Percentiles rank a stretch among this genome's conserved stretches.
Evolutionary conservation across 2,888 invertebrate genomes (phyloP).

Genomic region (Cerceris rybyensis): DNA sequence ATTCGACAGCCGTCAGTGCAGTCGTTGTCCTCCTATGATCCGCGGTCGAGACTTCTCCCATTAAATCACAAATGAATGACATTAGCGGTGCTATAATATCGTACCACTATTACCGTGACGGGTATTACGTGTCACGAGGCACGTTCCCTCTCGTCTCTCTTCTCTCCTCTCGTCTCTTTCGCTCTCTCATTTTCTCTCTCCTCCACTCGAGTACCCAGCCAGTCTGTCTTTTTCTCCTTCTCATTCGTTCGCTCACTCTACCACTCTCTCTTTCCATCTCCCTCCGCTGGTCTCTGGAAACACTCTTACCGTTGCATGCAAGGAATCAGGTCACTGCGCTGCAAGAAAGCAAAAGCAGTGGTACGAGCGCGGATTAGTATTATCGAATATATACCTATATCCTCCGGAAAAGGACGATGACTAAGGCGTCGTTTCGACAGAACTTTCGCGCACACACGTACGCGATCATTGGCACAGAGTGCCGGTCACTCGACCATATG

Average conservation of each 20-base stretch:
- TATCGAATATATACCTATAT: slow-evolving; percentile 73
- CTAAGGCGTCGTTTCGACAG: slow-evolving; percentile 71
- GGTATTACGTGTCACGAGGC: slow-evolving; percentile 80
- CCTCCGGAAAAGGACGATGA: slow-evolving; percentile 73
- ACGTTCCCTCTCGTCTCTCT: slow-evolving; percentile 40
- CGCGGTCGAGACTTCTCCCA: slow-evolving; percentile 74
- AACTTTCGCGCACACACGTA: slow-evolving; percentile 66
- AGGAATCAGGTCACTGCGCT: slow-evolving; percentile 81
- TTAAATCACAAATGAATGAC: slow-evolving; percentile 81
- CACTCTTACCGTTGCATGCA: slow-evolving; percentile 79
- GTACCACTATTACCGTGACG: slow-evolving; percentile 80
- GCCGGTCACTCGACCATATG: slow-evolving; percentile 30
- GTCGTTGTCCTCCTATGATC: slow-evolving; percentile 54
- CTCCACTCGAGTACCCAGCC: slow-evolving; percentile 48
- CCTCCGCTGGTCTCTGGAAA: slow-evolving; percentile 71
- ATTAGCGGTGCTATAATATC: slow-evolving; percentile 81
- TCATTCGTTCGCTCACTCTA: slow-evolving; percentile 58
- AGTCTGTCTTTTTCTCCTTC: slow-evolving; percentile 57
- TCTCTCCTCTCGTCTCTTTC: slow-evolving; percentile 21
- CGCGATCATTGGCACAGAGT: slow-evolving; percentile 35
- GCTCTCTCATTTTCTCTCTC: slow-evolving; percentile 41
- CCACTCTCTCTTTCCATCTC: slow-evolving; percentile 66
- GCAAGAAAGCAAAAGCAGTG: slow-evolving; percentile 80
- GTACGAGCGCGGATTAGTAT: slow-evolving; percentile 77
- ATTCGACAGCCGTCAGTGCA: slow-evolving; percentile 25